Conservation (phyloP, 2,797 vertebrate species). For the Craterocephalus amniculus region DNA sequence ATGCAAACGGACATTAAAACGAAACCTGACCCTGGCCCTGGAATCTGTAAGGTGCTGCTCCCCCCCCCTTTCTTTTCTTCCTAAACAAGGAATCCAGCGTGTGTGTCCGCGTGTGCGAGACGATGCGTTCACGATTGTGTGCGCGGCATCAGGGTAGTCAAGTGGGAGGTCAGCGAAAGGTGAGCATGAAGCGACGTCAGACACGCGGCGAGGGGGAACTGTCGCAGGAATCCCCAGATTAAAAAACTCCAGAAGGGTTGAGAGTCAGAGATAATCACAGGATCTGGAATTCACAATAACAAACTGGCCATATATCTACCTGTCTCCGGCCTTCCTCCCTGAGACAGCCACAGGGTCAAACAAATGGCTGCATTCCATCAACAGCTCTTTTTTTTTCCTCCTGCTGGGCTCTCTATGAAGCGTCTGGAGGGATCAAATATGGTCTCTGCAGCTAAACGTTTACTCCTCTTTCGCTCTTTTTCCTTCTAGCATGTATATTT, state of each 20-base stretch:
- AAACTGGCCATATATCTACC: constrained; percentile 98
- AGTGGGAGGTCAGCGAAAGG: constrained; percentile 87
- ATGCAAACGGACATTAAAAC: constrained; percentile 87
- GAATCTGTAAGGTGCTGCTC: constrained; percentile 84
- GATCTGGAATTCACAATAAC: constrained; percentile 99
- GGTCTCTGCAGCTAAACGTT: constrained; percentile 55
- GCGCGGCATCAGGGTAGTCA: constrained; percentile 8
- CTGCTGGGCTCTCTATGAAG: constrained; percentile 72
- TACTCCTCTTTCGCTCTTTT: constrained; percentile 32
- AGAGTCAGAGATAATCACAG: constrained; percentile 95
- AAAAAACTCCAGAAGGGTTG: constrained; percentile 95
- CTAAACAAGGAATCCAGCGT: constrained; percentile 64
- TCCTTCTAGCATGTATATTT: constrained; percentile 24
- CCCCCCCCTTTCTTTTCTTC: constrained; percentile 36
- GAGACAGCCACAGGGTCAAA: constrained; percentile 91
- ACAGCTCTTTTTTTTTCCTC: constrained; percentile 74
- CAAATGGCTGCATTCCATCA: constrained; percentile 91
- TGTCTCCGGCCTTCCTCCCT: constrained; percentile 95
- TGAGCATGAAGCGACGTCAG: constrained; percentile 84
- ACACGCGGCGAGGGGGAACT: constrained; percentile 85
- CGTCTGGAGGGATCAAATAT: constrained; percentile 83
- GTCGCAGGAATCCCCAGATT: constrained; percentile 94
- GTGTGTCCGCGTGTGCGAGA: constrained; percentile 22
- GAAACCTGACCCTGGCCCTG: constrained; percentile 84
- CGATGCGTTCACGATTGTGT: constrained; percentile 22